phyloP scores from a whole-genome alignment of 2,113 vertebrate species.

The Condylura cristata region DNA sequence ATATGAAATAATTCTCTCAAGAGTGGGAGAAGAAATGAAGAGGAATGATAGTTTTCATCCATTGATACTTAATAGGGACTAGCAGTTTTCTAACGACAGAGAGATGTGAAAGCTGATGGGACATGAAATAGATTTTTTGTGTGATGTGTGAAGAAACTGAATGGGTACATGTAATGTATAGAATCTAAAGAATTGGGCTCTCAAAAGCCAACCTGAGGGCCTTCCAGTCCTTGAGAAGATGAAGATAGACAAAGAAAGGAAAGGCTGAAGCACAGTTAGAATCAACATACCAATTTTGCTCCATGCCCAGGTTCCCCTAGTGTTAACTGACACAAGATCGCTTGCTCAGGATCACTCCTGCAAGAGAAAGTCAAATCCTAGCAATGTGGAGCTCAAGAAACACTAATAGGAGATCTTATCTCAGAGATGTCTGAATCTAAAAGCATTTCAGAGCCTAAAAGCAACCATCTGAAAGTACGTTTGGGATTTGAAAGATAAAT shows the following conservation, averaged over 20 bases:
- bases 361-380: not conserved
- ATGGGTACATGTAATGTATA: not conserved
- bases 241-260: not conserved
- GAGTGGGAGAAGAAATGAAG: not conserved
- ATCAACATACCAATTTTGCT: not conserved
- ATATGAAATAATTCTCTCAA: not conserved
- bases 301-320: not conserved
- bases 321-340: not conserved
- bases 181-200: not conserved
- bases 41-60: not conserved
- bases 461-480: not conserved
- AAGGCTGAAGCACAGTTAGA: not conserved
- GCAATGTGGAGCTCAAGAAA: not conserved
- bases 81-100: not conserved
- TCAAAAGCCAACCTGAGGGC: not conserved
- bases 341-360: not conserved
- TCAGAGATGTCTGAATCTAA: not conserved
- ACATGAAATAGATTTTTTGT: not conserved
- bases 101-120: constrained; percentile 1
- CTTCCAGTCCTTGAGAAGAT: not conserved
- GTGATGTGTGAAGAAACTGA: not conserved
- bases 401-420: not conserved
- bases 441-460: constrained; percentile 13
- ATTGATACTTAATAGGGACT: not conserved
- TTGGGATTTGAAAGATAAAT: not conserved